Evolutionary conservation across 2,797 vertebrate genomes (phyloP).

Genomic region (Anas bernieri): DNA sequence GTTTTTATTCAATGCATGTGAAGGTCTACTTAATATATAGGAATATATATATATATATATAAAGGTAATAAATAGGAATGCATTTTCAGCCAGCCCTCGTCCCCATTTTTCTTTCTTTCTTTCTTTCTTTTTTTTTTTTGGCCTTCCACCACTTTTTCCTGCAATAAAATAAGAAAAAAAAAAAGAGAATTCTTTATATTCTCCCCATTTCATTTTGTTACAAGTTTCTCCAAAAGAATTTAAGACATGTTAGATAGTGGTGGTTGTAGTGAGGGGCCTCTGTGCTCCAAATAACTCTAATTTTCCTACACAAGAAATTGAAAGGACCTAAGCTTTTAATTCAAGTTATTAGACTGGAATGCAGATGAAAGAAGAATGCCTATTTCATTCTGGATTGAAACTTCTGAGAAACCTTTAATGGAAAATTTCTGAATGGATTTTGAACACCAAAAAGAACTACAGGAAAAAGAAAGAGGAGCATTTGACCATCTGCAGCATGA

Average conservation of each 20-base stretch:
- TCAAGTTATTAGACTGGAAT: not conserved
- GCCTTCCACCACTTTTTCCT: not conserved
- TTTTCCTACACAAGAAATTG: not conserved
- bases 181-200: not conserved
- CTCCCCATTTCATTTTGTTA: not conserved
- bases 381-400: not conserved
- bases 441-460: not conserved
- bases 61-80: not conserved
- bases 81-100: not conserved
- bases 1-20: not conserved
- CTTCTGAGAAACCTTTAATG: conserved; percentile 1
- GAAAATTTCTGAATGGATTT: conserved; percentile 25
- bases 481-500: not conserved
- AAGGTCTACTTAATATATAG: not conserved
- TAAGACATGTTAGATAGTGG: not conserved
- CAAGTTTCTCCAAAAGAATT: not conserved
- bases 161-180: not conserved
- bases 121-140: not conserved
- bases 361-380: not conserved
- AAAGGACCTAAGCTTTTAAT: not conserved
- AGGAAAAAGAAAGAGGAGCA: not conserved
- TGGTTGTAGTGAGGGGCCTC: not conserved
- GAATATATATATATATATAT: too few species aligned
- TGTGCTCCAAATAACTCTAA: not conserved
- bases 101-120: not conserved